These are phyloP conservation scores for Mugil cephalus DNA, from an alignment of 2,113 vertebrate species.

Conservation along the genomic window DNA sequence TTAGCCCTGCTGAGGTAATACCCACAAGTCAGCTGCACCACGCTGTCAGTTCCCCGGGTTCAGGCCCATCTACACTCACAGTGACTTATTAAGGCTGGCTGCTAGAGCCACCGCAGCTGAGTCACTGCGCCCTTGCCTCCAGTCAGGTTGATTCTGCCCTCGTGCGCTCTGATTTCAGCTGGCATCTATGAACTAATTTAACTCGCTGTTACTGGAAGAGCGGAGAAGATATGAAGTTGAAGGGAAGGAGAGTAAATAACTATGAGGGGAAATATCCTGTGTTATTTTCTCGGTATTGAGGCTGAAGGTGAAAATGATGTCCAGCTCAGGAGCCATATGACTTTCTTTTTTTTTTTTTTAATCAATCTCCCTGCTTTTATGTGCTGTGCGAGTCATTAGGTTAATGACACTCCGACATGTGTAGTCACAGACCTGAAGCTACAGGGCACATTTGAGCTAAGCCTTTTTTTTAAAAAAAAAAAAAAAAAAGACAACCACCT, in stretches of 20 bases:
- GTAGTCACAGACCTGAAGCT: conserved; percentile 43
- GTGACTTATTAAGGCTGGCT: conserved; percentile 62
- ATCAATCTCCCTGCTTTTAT: conserved; percentile 53
- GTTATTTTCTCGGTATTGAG: not conserved
- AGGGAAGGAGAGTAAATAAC: conserved; percentile 37
- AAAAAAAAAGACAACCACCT: conserved; percentile 37
- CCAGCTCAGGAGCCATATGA: conserved; percentile 25
- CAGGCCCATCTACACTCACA: conserved; percentile 33
- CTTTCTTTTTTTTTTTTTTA: conserved; percentile 1
- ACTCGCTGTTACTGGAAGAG: conserved; percentile 40
- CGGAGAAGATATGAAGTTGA: conserved; percentile 19
- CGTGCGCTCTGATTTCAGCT: conserved; percentile 53
- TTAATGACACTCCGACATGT: conserved; percentile 53
- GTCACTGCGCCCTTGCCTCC: conserved; percentile 62
- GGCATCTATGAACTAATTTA: conserved; percentile 62
- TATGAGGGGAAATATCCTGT: conserved; percentile 16
- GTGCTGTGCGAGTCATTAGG: conserved; percentile 42
- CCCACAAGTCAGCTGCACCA: conserved; percentile 48
- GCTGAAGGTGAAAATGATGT: conserved; percentile 16
- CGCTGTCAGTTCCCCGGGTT: conserved; percentile 52
- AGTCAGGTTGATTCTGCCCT: conserved; percentile 63
- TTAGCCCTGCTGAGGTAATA: conserved; percentile 61
- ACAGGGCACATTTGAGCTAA: conserved; percentile 26
- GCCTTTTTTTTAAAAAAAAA: conserved; percentile 27
- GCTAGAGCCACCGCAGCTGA: conserved; percentile 48